phyloP scores from a whole-genome alignment of 2,113 vertebrate species.

The Saguinus imperator region DNA sequence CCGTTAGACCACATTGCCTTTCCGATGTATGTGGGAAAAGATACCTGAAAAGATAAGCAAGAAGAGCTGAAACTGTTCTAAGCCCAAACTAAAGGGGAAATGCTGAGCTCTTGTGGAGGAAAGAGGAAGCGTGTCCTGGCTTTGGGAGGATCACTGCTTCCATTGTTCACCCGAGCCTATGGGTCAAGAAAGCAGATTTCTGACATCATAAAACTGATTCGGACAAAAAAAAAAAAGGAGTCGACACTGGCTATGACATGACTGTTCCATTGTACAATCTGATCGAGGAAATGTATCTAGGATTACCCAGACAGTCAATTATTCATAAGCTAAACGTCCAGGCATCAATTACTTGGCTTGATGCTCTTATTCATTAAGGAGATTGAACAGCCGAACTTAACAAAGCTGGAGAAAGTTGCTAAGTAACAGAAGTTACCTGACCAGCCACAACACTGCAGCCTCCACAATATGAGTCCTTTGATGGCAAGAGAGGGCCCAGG shows the following conservation, averaged over 20 bases:
- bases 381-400: conserved; percentile 90
- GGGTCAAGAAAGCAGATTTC: conserved; percentile 66
- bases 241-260: conserved; percentile 77
- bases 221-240: conserved; percentile 54
- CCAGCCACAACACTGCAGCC: neutral
- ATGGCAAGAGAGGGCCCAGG: neutral
- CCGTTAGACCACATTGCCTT: conserved; percentile 18
- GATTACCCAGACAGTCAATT: conserved; percentile 96
- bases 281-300: conserved; percentile 90
- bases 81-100: neutral
- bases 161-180: conserved; percentile 38
- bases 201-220: conserved; percentile 66
- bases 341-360: conserved; percentile 97
- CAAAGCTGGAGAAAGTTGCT: conserved; percentile 86
- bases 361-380: conserved; percentile 96
- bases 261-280: conserved; percentile 88
- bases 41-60: conserved; percentile 64
- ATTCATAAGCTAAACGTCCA: conserved; percentile 92
- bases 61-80: conserved; percentile 39
- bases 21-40: conserved; percentile 76
- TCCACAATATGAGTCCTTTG: neutral
- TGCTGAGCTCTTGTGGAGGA: rapidly evolving
- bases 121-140: neutral
- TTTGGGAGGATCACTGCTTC: neutral
- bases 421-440: conserved; percentile 83